Evolutionary conservation across 2,113 vertebrate genomes (phyloP), one percentile per base, ranked within the genome.

Genomic region (Ciconia stormi): DNA sequence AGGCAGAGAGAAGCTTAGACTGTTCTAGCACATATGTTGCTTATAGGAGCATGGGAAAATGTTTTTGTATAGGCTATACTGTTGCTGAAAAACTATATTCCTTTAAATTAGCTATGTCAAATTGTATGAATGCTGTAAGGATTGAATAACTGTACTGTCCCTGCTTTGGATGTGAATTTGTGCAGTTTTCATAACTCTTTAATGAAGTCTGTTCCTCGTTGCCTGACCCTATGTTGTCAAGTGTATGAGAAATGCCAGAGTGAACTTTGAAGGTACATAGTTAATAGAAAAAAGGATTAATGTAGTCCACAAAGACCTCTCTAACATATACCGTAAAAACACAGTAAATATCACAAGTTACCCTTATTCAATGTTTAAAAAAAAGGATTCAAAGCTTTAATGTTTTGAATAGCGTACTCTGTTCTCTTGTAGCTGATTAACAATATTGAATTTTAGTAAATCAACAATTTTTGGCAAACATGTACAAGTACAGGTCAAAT

Each of bases 281-380:
- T 59, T 97, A 95, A 95, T 87, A 81, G 82, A 50, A 77, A 92
- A 93, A 89, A 73, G 82, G 87, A 97, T 97, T 96, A 95, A 17
- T 83, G 62, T 49, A 61, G n/a, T 89, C 83, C 91, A 93, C 89
- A 82, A 84, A 94, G 96, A 77, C 55, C 34, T 82, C 61, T 82
- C 50, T 88, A 89, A 86, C 72, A 52, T 85, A 73, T 83, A 87
- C 40, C 88, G 67, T 95, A 87, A 90, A 96, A 92, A 87, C 59
- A 92, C 30, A 85, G 85, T 63, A 95, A 94, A 96, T 98, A 97
- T 89, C 86, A 89, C 63, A 79, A 71, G 65, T 66, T 93, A 74
- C 40, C 50, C 58, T 89, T 92, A 73, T 47, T 90, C 42, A 67
- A 6, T 63, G 36, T 88, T 77, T 14, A 22, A 55, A 56, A 62